A percentile compares a stretch with the other conserved stretches of the same genome.
phyloP scores from a whole-genome alignment of 2,888 invertebrate genomes.

The Teleogryllus oceanicus region DNA sequence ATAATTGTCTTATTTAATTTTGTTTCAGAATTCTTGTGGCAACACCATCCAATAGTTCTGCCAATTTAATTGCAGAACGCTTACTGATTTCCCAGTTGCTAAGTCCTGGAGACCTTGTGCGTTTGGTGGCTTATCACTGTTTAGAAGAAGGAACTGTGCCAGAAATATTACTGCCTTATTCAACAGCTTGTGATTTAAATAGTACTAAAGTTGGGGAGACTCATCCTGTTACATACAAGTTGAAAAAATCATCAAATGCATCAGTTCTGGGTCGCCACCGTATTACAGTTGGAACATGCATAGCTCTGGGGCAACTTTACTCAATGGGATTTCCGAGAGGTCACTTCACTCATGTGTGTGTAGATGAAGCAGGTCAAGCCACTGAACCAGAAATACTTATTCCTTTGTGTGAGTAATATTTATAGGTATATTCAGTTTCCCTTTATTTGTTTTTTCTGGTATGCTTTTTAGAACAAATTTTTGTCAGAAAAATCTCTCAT shows the following conservation, averaged over 20 bases:
- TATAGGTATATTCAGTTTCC: not conserved
- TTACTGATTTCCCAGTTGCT: slow-evolving; percentile 64
- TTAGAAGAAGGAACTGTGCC: slow-evolving; percentile 62
- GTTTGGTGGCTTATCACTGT: slow-evolving; percentile 69
- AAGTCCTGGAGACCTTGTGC: slow-evolving; percentile 70
- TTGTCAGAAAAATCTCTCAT: too few relatives aligned
- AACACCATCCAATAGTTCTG: slow-evolving; percentile 89
- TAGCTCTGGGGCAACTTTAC: slow-evolving; percentile 65
- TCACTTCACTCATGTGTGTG: slow-evolving; percentile 85
- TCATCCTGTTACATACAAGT: not conserved
- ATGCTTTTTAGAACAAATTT: not conserved
- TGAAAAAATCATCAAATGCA: slow-evolving; percentile 35
- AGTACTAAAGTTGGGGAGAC: not conserved
- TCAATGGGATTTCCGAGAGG: slow-evolving; percentile 65
- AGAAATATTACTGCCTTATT: slow-evolving; percentile 53
- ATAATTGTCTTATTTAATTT: not conserved
- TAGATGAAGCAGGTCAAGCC: slow-evolving; percentile 93
- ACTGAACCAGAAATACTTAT: slow-evolving; percentile 87
- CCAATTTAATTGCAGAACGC: slow-evolving; percentile 77
- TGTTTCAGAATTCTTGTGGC: slow-evolving; percentile 67
- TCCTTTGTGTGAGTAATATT: slow-evolving; percentile 54
- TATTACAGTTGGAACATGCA: slow-evolving; percentile 82
- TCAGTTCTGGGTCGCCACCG: slow-evolving; percentile 68
- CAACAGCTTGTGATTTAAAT: slow-evolving; percentile 42
- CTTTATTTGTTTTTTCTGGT: not conserved